Evolutionary conservation across 2,113 vertebrate genomes (phyloP).

Genomic region (Orthonyx spaldingii): DNA sequence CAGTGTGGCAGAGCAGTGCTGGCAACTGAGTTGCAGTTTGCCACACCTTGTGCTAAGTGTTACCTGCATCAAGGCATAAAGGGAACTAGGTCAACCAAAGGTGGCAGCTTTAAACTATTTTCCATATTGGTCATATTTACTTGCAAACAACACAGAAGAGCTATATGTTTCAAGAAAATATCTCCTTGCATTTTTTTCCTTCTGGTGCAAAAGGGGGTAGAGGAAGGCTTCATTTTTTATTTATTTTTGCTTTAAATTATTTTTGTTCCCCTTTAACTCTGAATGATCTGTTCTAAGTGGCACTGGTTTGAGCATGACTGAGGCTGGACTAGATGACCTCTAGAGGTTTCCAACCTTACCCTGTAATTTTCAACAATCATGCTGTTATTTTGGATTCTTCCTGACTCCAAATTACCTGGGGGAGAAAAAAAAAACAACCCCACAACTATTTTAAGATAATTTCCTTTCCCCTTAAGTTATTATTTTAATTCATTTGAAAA

Average conservation of each 20-base stretch:
- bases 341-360: background rate
- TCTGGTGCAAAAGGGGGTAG: background rate
- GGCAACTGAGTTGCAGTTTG: background rate
- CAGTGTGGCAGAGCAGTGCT: background rate
- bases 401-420: background rate
- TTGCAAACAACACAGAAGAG: background rate
- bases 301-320: background rate
- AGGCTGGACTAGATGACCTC: background rate
- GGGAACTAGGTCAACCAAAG: background rate
- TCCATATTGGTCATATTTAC: background rate
- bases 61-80: background rate
- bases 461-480: background rate
- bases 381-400: conserved; percentile 4
- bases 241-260: background rate
- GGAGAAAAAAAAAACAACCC: background rate
- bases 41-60: background rate
- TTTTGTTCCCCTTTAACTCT: background rate
- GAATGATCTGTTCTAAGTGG: background rate
- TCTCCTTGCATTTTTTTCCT: background rate
- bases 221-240: background rate
- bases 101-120: background rate
- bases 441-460: background rate
- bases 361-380: background rate
- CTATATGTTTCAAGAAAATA: background rate
- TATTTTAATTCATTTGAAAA: conserved; percentile 24